Base-by-base conservation (phyloP, 1,140 invertebrate genomes). In the Frieseomelitta varia region DNA sequence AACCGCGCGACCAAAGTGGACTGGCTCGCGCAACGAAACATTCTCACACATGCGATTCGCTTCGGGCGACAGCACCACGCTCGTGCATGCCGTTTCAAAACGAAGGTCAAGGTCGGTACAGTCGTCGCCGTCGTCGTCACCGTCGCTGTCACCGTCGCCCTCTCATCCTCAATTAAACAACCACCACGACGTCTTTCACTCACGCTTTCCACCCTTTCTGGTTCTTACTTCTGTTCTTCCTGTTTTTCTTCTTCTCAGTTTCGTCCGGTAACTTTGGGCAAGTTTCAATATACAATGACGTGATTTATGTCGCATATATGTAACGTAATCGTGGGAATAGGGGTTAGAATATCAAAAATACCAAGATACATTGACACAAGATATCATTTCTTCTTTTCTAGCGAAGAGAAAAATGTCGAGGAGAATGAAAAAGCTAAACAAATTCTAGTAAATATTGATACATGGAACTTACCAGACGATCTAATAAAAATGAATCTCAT, bases 31-130 rank as follows among this genome's bases (percentile, higher is more conserved):
- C 77, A 85, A 81, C 87, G 75, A 84, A 72, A 72, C 85, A 65
- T 79, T 81, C 84, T 88, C 80, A 82, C 78, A 87, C 85, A 86
- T 89, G 86, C 87, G 80, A 88, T 90, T 91, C 78, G 87, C 90
- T 91, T 75, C 87, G 74, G 88, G 90, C 91, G 87, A 91, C 91
- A 87, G 73, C 39, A 71, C 65, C 73, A 30, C 74, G 68, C 69
- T 69, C 72, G 65, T 53, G 80, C 79, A 72, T 76, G 82, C 87
- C 78, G 75, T 81, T 87, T 84, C 53, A 80, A 86, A 89, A 88
- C 87, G 88, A 93, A 93, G 91, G 91, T 91, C 92, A 93, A 93
- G 92, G 92, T 86, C 87, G 55, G n/a, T 69, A 65, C 77, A 74
- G 19, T 14, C 89, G 77, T 72, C 81, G 65, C 34, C 56, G 24